Conservation (phyloP, 2,888 invertebrate genomes). For the Zaprionus lineosus region DNA sequence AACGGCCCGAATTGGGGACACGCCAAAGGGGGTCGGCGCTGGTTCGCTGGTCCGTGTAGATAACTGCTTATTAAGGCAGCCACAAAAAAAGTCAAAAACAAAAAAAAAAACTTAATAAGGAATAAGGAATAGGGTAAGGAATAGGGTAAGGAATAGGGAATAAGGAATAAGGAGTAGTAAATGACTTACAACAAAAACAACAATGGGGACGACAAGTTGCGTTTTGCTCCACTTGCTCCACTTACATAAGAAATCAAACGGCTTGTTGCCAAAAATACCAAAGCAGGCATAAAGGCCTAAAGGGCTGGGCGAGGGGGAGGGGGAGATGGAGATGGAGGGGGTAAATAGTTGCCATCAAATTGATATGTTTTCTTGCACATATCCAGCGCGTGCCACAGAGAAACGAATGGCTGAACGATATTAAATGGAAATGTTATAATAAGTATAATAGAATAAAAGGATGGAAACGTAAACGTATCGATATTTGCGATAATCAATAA, state of each 20-base stretch:
- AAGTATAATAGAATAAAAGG: conserved; percentile 30
- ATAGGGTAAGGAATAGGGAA: too few species aligned
- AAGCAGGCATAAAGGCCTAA: conserved; percentile 14
- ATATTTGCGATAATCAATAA: conserved; percentile 69
- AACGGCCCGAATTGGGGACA: conserved; percentile 37
- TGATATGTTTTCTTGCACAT: conserved; percentile 60
- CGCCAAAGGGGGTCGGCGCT: conserved; percentile 16
- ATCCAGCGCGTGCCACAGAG: conserved; percentile 39
- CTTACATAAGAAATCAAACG: conserved; percentile 65
- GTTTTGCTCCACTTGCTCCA: conserved; percentile 56
- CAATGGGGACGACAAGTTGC: conserved; percentile 27
- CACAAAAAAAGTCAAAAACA: conserved; percentile 1
- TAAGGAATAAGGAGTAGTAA: too few species aligned
- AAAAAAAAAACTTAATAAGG: too few species aligned
- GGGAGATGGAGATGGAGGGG: neutral
- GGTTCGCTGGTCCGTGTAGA: conserved; percentile 2
- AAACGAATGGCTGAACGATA: conserved; percentile 26
- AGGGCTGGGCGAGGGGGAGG: neutral
- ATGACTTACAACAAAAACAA: conserved; percentile 2
- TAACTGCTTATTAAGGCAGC: conserved; percentile 54
- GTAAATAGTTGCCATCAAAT: conserved; percentile 57
- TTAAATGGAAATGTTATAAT: conserved; percentile 56
- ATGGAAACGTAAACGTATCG: conserved; percentile 43
- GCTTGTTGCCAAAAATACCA: conserved; percentile 63
- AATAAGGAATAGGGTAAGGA: too few species aligned